These are phyloP conservation scores for Tauraco hartlaubi DNA, from an alignment of 2,797 vertebrate species.

Conservation along the genomic window DNA sequence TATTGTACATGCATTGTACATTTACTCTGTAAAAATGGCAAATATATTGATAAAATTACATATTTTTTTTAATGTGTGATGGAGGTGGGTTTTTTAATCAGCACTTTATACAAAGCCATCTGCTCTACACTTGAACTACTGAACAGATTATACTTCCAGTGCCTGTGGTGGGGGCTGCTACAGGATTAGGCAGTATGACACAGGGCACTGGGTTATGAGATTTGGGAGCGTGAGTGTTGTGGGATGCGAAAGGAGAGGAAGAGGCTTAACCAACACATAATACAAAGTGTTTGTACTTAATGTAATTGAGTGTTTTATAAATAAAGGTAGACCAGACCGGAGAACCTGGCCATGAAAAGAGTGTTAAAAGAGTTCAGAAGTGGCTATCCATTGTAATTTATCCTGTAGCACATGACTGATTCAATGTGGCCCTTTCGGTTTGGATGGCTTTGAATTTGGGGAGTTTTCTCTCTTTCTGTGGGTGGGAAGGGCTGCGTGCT, in stretches of 20 bases:
- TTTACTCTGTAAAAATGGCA: background rate
- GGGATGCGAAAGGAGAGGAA: background rate
- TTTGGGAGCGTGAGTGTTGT: background rate
- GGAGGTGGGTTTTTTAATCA: conserved; percentile 31
- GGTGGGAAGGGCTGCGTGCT: background rate
- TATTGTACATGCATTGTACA: background rate
- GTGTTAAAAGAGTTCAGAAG: background rate
- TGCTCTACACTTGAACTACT: conserved; percentile 55
- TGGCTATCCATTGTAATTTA: rapidly evolving
- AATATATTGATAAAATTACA: background rate
- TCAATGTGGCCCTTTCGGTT: background rate
- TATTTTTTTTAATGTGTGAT: background rate
- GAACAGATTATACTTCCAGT: conserved; percentile 42
- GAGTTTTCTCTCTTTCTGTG: background rate
- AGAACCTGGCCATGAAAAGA: background rate
- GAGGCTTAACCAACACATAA: background rate
- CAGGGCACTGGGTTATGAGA: conserved; percentile 32
- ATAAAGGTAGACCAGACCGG: background rate
- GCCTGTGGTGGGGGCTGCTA: background rate
- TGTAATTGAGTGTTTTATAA: background rate
- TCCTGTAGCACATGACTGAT: rapidly evolving
- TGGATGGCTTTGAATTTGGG: background rate
- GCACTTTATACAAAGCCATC: conserved; percentile 56
- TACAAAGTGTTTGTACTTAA: background rate
- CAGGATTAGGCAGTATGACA: conserved; percentile 47